Base-by-base conservation (phyloP, 2,888 invertebrate genomes). In the Taphrorychus bicolor region DNA sequence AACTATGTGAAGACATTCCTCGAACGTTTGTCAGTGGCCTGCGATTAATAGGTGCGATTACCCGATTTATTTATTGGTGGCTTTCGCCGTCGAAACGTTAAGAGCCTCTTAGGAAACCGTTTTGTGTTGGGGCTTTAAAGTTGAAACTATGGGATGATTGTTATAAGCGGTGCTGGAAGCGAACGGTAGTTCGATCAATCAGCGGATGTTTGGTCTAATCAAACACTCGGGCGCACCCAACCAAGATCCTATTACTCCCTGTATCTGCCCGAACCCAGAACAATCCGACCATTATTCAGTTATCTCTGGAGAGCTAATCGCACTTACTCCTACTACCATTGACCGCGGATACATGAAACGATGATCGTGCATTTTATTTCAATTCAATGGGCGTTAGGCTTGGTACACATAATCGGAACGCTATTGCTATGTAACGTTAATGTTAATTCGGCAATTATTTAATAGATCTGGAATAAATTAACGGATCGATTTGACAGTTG, bases 1-100 rank as follows among this genome's bases (percentile, higher is more conserved):
- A 69, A 65, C 45, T 32, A 69, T 64, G 69, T 69, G 69, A 65
- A 69, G 65, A 69, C 59, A 69, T 69, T 69, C 69, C 22, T 60
- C 57, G 64, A 65, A 64, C 57, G 69, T 64, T 59, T 59, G 68
- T 68, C 68, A 66, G 66, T 57, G 45, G 61, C 65, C 68, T 60
- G 60, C 61, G 69, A 69, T 72, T 66, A 72, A 72, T 70, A 64
- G 64, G 63, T 16, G 60, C 59, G 72, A 70, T 70, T 68, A 68
- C 56, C 65, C 66, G 72, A 72, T 70, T 72, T 69, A 69, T 70
- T 69, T 61, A 70, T 68, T 59, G 60, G 59, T 64, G 54, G 53
- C 24, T 49, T 63, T 58, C 45, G 52, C 63, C 32, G 59, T 53
- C 63, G 48, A 54, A 52, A 67, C 59, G 21, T 63, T 68, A 48